Conservation (phyloP, 2,888 invertebrate species). For the Meganola albula region DNA sequence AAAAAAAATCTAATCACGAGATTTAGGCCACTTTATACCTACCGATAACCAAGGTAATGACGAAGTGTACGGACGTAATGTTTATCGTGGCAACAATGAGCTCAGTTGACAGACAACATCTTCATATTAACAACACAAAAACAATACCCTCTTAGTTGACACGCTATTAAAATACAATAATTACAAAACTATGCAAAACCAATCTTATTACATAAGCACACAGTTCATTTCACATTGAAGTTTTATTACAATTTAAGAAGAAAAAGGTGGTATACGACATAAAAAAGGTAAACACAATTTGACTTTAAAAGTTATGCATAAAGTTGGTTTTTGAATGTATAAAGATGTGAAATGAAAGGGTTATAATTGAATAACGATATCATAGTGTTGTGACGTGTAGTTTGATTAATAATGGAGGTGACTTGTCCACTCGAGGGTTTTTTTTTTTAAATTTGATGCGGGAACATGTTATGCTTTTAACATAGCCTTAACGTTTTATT, state of each 20-base stretch:
- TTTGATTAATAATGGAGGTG: constrained; percentile 74
- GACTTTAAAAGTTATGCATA: fast-evolving
- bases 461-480: constrained; percentile 60
- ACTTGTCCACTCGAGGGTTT: constrained; percentile 55
- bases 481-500: constrained; percentile 28
- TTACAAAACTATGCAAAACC: constrained; percentile 17
- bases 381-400: constrained; percentile 73
- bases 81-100: constrained; percentile 55
- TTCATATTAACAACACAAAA: constrained; percentile 64
- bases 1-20: too few species aligned
- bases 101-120: constrained; percentile 62
- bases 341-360: constrained; percentile 46
- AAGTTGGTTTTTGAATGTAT: constrained; percentile 18
- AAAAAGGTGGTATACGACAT: constrained; percentile 27
- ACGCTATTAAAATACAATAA: constrained; percentile 48
- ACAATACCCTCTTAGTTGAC: constrained; percentile 66
- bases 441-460: constrained; percentile 53
- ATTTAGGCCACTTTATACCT: too few species aligned
- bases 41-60: too few species aligned
- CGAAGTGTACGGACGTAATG: too few species aligned
- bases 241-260: constrained; percentile 16
- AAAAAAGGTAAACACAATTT: constrained; percentile 7
- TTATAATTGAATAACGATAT: constrained; percentile 71
- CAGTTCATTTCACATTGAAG: constrained; percentile 26
- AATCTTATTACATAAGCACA: constrained; percentile 6